Evolutionary conservation across 2,113 vertebrate species (phyloP), one percentile per base, ranked within the genome.

Genomic region (Climacteris rufus): DNA sequence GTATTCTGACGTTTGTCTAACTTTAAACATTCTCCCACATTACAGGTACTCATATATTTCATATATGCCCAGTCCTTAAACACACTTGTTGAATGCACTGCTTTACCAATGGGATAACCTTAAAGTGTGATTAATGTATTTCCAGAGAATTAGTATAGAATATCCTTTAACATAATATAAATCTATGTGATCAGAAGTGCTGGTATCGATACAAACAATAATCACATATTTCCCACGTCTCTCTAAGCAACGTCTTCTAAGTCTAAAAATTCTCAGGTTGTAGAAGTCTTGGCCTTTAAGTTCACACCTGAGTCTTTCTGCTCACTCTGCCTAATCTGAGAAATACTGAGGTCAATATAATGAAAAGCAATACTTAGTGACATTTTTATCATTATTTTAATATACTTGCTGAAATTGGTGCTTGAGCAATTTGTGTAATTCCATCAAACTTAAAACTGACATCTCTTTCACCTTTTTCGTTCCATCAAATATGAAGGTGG

Each of bases 261-360:
- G 8, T 44, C 18, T 22, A 77, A 76, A 85, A 76, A 56, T 56
- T 77, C 19, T 70, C 25, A 80, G 44, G 7, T 35, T 61, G 12
- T 25, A 13, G 65, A 42, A 66, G 54, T 60, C 60, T 52, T 50
- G 40, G 15, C 14, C 35, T 83, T 77, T 47, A 35, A 42, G 28
- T 47, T 10, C 16, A 52, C 0, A 0, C 13, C 7, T 40, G 18
- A 9, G 21, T 49, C 31, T 74, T 42, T n/a, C 9, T 59, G 27
- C 17, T 70, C 42, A 52, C 14, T 50, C 47, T 81, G 44, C 22
- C 63, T 90, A 52, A 30, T 72, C 15, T 44, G 49, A 85, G 53
- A 9, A 72, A 94, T 66, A 50, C 2, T 19, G 59, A 27, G 14
- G 21, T 47, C 21, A 63, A 17, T 54, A 53, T 33, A 81, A 70